These are phyloP conservation scores for Amphibalanus amphitrite DNA, from an alignment of 1,140 invertebrate species.

Conservation along the genomic window DNA sequence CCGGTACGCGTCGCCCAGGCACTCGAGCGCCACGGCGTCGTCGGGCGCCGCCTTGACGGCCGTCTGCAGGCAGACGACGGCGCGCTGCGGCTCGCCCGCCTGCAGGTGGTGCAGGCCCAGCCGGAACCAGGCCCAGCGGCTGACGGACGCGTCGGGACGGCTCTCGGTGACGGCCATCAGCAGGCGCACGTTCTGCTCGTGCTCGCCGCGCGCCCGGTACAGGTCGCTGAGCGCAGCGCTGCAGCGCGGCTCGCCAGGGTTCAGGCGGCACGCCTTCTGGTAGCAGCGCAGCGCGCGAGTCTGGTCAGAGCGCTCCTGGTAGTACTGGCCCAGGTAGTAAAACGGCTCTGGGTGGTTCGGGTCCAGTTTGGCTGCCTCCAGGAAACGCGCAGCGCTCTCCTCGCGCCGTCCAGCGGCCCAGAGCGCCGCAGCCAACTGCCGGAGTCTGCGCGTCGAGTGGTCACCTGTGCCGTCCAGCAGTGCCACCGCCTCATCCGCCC, in stretches of 20 bases:
- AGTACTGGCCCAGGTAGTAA: conserved; percentile 51
- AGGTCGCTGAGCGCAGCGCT: conserved; percentile 54
- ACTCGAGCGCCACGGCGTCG: conserved; percentile 33
- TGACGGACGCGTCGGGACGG: conserved; percentile 35
- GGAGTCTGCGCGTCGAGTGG: neutral
- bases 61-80: conserved; percentile 54
- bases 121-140: conserved; percentile 62
- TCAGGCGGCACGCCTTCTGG: conserved; percentile 58
- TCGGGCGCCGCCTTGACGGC: conserved; percentile 33
- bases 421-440: neutral
- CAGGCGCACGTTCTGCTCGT: conserved; percentile 21
- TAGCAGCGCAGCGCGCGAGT: conserved; percentile 54
- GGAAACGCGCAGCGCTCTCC: conserved; percentile 22
- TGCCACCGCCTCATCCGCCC: neutral
- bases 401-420: neutral
- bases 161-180: neutral
- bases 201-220: conserved; percentile 46
- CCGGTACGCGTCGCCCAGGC: conserved; percentile 70
- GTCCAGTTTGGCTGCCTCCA: conserved; percentile 54
- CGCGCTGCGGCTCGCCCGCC: conserved; percentile 44
- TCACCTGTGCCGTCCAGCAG: neutral
- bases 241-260: conserved; percentile 42
- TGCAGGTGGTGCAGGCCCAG: conserved; percentile 53
- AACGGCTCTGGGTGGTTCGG: conserved; percentile 51
- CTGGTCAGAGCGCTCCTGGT: conserved; percentile 30